Evolutionary conservation across 92 coral and sea anemone genomes (phyloP).

Genomic region (Umimayanthus chanpuru): DNA sequence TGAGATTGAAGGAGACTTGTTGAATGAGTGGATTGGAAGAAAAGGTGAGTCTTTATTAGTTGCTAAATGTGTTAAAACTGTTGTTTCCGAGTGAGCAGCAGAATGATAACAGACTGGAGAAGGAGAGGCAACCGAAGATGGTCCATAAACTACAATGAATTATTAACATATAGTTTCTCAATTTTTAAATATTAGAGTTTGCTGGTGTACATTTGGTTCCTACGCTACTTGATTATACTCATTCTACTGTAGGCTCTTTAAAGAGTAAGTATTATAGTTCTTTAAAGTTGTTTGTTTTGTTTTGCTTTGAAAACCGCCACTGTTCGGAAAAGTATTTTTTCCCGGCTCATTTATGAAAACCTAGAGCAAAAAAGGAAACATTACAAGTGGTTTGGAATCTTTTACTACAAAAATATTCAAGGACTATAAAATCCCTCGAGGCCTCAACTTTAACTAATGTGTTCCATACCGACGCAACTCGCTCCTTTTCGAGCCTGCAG

Average conservation of each 20-base stretch:
- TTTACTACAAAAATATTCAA: not conserved
- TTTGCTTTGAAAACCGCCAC: not conserved
- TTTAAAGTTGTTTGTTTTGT: not conserved
- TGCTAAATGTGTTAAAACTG: not conserved
- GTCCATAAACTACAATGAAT: not conserved
- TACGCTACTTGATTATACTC: not conserved
- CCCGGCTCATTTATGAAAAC: not conserved
- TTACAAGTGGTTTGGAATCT: not conserved
- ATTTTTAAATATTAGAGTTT: not conserved
- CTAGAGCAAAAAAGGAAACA: not conserved
- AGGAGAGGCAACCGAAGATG: not conserved
- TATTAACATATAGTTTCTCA: not conserved
- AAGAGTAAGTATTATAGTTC: not conserved
- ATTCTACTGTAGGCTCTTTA: not conserved
- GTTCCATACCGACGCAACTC: not conserved
- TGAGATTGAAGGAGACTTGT: not conserved
- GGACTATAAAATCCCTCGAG: not conserved
- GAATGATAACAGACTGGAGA: not conserved
- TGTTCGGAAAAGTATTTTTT: not conserved
- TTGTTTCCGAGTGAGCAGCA: no score
- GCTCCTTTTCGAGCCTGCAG: not conserved
- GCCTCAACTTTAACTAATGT: not conserved
- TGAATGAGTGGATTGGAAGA: not conserved
- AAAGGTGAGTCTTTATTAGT: not conserved
- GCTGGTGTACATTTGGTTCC: not conserved